Conservation (phyloP, 2,888 invertebrate species). For the Leuctra nigra region DNA sequence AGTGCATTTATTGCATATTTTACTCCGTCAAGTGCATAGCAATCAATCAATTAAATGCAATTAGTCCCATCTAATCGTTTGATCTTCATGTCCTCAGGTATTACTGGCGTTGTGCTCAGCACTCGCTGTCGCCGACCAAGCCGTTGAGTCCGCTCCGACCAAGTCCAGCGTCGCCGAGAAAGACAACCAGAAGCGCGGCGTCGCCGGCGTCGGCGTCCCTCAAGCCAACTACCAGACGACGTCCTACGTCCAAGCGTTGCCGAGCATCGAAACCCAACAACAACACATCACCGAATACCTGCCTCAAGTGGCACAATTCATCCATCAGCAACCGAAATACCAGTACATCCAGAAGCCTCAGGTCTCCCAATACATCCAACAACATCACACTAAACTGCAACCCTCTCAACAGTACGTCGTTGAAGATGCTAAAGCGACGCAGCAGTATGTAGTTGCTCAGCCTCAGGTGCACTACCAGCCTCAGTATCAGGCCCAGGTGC, state of each 20-base stretch:
- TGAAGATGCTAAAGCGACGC: background rate
- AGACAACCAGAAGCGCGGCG: background rate
- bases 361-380: background rate
- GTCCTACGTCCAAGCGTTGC: background rate
- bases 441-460: background rate
- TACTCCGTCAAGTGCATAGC: too few species aligned
- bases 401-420: conserved; percentile 1
- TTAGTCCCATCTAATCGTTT: too few species aligned
- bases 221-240: background rate
- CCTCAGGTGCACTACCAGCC: background rate
- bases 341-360: background rate
- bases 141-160: background rate
- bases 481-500: background rate
- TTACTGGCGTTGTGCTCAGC: background rate
- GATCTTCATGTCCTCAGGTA: background rate
- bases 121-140: background rate
- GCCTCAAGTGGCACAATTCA: conserved; percentile 1
- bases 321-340: background rate
- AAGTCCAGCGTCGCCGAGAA: too few species aligned
- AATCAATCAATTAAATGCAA: too few species aligned
- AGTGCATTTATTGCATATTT: too few species aligned
- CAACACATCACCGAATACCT: background rate
- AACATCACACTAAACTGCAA: background rate
- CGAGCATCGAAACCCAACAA: background rate
- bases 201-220: background rate